phyloP scores from a whole-genome alignment of 2,113 vertebrate species.

The Thinocorus orbignyianus region DNA sequence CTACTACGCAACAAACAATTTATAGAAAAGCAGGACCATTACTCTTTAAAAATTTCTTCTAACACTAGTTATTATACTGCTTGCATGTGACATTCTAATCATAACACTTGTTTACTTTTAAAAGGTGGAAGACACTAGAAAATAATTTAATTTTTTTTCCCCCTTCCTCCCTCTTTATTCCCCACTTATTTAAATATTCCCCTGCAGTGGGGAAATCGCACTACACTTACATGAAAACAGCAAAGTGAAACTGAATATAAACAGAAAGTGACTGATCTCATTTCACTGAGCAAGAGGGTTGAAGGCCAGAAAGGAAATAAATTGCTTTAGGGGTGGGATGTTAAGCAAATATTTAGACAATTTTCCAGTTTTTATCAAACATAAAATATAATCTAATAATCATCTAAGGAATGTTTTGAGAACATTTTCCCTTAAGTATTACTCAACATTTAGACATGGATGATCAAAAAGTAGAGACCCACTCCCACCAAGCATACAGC shows the following conservation, averaged over 20 bases:
- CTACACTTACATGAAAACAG: not conserved
- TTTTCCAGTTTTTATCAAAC: conserved; percentile 66
- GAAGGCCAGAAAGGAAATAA: conserved; percentile 63
- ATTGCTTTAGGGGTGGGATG: conserved; percentile 58
- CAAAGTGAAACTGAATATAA: conserved; percentile 55
- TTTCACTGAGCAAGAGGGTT: conserved; percentile 46
- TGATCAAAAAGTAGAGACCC: conserved; percentile 58
- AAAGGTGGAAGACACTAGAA: not conserved
- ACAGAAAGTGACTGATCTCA: conserved; percentile 51
- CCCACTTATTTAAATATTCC: not conserved
- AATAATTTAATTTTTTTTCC: not conserved
- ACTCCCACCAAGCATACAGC: conserved; percentile 51
- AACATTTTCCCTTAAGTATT: conserved; percentile 66
- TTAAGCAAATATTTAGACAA: conserved; percentile 68
- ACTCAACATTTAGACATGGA: conserved; percentile 59
- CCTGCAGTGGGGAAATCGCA: not conserved
- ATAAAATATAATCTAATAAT: conserved; percentile 71
- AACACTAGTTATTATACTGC: not conserved
- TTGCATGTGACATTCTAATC: not conserved
- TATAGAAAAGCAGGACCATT: not conserved
- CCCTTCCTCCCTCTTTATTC: not conserved
- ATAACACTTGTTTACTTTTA: not conserved
- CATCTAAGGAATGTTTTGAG: conserved; percentile 69
- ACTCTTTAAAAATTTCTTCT: not conserved
- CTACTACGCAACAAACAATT: not conserved